A percentile compares a stretch with the other conserved stretches of the same genome.
phyloP scores from a whole-genome alignment of 23 tunicate species.

The Diplosoma virens region DNA sequence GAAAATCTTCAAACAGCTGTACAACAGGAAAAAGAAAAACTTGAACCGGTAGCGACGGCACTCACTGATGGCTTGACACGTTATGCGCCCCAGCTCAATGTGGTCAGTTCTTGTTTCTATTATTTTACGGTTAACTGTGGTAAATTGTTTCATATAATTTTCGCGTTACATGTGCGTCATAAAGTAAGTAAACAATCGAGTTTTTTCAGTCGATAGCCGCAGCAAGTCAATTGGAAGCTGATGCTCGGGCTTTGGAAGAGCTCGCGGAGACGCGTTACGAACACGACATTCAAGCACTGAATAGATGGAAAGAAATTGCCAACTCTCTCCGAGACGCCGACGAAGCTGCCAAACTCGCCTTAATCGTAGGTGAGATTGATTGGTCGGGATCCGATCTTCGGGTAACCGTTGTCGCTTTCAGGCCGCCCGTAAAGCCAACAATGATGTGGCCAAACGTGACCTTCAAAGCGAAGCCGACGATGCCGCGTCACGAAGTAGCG shows the following conservation, averaged over 20 bases:
- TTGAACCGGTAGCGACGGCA: conserved; percentile 17
- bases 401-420: not conserved
- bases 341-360: conserved; percentile 63
- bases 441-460: conserved; percentile 29
- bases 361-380: conserved; percentile 8
- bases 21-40: conserved; percentile 3
- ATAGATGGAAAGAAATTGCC: conserved; percentile 43
- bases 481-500: conserved; percentile 28
- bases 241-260: conserved; percentile 40
- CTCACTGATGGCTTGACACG: conserved; percentile 16
- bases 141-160: too few relatives aligned
- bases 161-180: too few relatives aligned
- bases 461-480: conserved; percentile 27
- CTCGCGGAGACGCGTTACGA: conserved; percentile 19
- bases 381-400: not conserved
- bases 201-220: conserved; percentile 47
- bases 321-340: conserved; percentile 50
- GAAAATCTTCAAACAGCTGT: conserved; percentile 1
- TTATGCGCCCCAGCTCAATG: conserved; percentile 17
- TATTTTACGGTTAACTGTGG: not conserved
- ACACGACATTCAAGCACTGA: conserved; percentile 40
- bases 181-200: too few relatives aligned
- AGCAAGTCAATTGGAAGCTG: conserved; percentile 34
- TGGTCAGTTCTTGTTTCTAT: too few relatives aligned
- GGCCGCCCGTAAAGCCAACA: conserved; percentile 36